These are phyloP conservation scores for Drosophila trapezifrons DNA, from an alignment of 1,140 invertebrate genomes.

Conservation along the genomic window DNA sequence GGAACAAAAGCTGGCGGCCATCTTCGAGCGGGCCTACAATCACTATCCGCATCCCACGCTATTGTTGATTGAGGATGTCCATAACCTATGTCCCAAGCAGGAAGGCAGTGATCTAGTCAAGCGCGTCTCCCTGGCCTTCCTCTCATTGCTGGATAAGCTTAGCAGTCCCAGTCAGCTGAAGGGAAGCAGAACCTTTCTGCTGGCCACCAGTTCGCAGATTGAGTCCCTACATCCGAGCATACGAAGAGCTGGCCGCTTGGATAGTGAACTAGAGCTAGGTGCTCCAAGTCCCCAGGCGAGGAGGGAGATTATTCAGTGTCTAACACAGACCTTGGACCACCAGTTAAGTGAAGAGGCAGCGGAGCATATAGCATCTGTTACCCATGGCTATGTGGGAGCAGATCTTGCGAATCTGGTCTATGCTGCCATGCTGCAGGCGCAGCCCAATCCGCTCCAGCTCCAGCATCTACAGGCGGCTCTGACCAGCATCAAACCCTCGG, in stretches of 20 bases:
- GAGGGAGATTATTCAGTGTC: constrained; percentile 87
- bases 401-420: constrained; percentile 91
- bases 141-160: constrained; percentile 89
- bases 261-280: constrained; percentile 93
- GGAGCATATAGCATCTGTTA: constrained; percentile 87
- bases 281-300: constrained; percentile 90
- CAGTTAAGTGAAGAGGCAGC: constrained; percentile 86
- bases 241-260: constrained; percentile 91
- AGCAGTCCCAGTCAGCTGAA: constrained; percentile 81
- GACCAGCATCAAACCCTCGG: constrained; percentile 91
- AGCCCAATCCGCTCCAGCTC: constrained; percentile 65
- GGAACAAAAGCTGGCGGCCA: constrained; percentile 87
- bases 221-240: constrained; percentile 88
- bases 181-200: constrained; percentile 87
- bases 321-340: constrained; percentile 86
- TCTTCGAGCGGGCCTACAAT: constrained; percentile 89
- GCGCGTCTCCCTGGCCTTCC: constrained; percentile 88
- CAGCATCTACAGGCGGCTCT: constrained; percentile 88
- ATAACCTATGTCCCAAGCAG: constrained; percentile 89
- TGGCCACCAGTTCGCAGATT: constrained; percentile 88
- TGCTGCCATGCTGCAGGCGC: constrained; percentile 86
- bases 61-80: constrained; percentile 92
- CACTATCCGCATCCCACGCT: constrained; percentile 89
- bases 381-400: constrained; percentile 95
- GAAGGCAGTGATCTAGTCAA: constrained; percentile 90